These are phyloP conservation scores for Nicator chloris DNA, from an alignment of 2,113 vertebrate species.

Conservation along the genomic window DNA sequence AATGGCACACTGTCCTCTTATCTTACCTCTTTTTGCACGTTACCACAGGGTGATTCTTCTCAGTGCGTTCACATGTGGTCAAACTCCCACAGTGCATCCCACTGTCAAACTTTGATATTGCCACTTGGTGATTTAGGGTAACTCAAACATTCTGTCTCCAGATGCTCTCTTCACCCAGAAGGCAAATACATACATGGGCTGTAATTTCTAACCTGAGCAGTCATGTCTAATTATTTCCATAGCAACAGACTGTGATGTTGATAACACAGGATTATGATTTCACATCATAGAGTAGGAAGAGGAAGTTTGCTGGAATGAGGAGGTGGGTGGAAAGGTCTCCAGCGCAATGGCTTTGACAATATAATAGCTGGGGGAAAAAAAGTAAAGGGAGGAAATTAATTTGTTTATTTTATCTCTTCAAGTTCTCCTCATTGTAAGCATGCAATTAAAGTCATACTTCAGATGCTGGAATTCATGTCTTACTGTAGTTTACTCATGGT, in stretches of 20 bases:
- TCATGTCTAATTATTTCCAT: constrained; percentile 54
- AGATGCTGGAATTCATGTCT: not conserved
- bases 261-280: constrained; percentile 34
- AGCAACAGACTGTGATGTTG: constrained; percentile 22
- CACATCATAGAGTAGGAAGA: not conserved
- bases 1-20: not conserved
- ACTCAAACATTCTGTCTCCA: constrained; percentile 1
- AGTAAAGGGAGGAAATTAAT: not conserved
- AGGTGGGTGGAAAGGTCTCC: constrained; percentile 20
- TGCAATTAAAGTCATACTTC: not conserved
- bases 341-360: not conserved
- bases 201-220: constrained; percentile 44
- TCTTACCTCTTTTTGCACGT: not conserved
- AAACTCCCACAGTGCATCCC: not conserved
- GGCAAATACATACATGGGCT: constrained; percentile 1
- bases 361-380: not conserved
- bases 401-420: not conserved
- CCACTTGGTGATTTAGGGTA: not conserved
- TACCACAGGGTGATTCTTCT: not conserved
- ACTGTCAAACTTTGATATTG: not conserved
- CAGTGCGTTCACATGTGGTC: not conserved
- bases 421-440: not conserved
- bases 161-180: not conserved
- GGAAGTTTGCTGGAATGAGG: constrained; percentile 33
- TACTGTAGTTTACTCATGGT: not conserved